Percentiles rank a stretch among this genome's conserved stretches.
Evolutionary conservation across 2,113 vertebrate genomes (phyloP).

Genomic region (Nothobranchius kuhntae): DNA sequence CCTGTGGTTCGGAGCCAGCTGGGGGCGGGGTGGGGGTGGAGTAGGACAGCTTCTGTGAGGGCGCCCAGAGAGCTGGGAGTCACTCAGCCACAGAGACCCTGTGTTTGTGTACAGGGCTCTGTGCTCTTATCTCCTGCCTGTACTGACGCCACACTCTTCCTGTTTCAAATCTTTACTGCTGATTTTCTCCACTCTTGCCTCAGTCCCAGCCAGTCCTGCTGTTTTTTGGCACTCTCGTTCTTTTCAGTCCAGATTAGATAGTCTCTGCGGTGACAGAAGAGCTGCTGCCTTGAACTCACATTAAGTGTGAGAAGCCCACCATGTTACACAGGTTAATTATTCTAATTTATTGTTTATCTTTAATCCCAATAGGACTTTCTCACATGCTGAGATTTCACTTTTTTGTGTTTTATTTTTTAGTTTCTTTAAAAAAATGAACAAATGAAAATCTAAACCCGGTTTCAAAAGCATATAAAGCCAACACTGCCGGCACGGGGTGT

Average conservation of each 20-base stretch:
- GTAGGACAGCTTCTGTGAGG: conserved; percentile 64
- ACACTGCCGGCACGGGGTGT: too few relatives aligned
- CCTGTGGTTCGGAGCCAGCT: conserved; percentile 66
- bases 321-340: conserved; percentile 9
- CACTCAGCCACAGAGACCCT: conserved; percentile 77
- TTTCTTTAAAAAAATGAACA: too few relatives aligned
- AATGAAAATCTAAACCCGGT: not conserved
- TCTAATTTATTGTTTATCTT: conserved; percentile 28
- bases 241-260: conserved; percentile 75
- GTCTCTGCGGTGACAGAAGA: conserved; percentile 63
- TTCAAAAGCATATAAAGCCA: too few relatives aligned
- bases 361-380: not conserved
- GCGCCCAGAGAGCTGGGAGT: conserved; percentile 75
- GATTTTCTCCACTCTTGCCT: conserved; percentile 85
- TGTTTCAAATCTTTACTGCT: conserved; percentile 95
- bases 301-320: conserved; percentile 43
- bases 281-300: conserved; percentile 40
- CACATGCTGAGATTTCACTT: not conserved
- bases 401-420: not conserved
- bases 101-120: conserved; percentile 88
- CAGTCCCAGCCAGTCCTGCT: conserved; percentile 74
- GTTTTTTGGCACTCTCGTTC: conserved; percentile 70
- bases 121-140: conserved; percentile 88
- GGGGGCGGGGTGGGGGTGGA: conserved; percentile 34
- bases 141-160: conserved; percentile 95